A percentile compares a stretch with the other conserved stretches of the same genome.
phyloP scores from a whole-genome alignment of 2,113 vertebrate species.

The Bos taurus region ARS-UCD2.0 NC_037330.1:24745001-24745500 shows the following conservation, averaged over 20 bases:
- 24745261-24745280: background rate
- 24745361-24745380: background rate
- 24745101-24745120: background rate
- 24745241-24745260: background rate
- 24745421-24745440: constrained; percentile 73
- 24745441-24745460: constrained; percentile 61
- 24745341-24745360: background rate
- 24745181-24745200: background rate
- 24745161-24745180: background rate
- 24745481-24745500: constrained; percentile 17
- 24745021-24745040: background rate
- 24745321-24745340: constrained; percentile 8
- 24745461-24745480: constrained; percentile 47
- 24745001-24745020: background rate
- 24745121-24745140: background rate
- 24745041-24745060: background rate
- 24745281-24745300: background rate
- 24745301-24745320: background rate
- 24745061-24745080: background rate
- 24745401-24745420: constrained; percentile 45
- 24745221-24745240: background rate
- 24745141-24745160: background rate
- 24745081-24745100: background rate
- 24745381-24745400: constrained; percentile 41
- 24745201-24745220: background rate